phyloP scores from a whole-genome alignment of 2,113 vertebrate genomes.

The Neopipo cinnamomea region DNA sequence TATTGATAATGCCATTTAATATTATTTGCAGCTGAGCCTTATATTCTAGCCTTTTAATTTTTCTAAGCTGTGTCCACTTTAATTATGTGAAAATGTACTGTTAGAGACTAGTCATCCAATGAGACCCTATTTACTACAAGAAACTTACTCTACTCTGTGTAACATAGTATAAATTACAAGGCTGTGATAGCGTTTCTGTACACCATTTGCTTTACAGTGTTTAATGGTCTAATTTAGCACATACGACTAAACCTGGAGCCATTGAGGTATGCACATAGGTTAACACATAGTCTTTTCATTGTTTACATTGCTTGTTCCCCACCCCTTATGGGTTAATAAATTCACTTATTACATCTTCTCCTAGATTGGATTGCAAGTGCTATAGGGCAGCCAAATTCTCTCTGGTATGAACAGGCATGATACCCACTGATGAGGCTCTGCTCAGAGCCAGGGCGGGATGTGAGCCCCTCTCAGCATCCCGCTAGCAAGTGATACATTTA shows the following conservation, averaged over 20 bases:
- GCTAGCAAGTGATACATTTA: not conserved
- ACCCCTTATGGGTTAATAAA: not conserved
- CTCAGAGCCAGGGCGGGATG: not conserved
- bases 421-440: not conserved
- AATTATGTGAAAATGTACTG: constrained; percentile 68
- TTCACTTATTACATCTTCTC: not conserved
- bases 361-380: not conserved
- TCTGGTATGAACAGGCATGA: not conserved
- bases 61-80: constrained; percentile 67
- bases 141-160: constrained; percentile 23
- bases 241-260: not conserved
- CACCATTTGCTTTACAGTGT: constrained; percentile 41
- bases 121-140: constrained; percentile 43
- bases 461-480: not conserved
- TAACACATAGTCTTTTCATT: not conserved
- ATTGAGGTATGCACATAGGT: not conserved
- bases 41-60: constrained; percentile 64
- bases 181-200: constrained; percentile 26
- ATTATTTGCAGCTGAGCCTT: constrained; percentile 66
- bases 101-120: constrained; percentile 53
- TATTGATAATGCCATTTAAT: constrained; percentile 75
- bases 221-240: constrained; percentile 60
- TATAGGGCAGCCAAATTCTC: not conserved
- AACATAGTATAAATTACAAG: constrained; percentile 38
- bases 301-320: not conserved